Evolutionary conservation across 2,888 invertebrate species (phyloP).

Genomic region (Cantharis rustica): DNA sequence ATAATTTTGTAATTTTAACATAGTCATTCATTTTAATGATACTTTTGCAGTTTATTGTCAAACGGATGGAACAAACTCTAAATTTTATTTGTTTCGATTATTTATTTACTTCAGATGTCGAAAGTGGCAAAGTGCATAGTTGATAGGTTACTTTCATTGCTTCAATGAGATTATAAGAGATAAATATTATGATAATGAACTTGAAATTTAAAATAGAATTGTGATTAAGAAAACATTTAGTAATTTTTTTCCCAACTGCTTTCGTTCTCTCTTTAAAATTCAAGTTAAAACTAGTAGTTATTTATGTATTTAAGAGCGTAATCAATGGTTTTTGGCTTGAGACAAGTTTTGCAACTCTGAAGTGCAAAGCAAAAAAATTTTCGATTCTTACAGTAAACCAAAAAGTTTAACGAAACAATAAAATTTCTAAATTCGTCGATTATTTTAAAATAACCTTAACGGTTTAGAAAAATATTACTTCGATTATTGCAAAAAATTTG

Average conservation of each 20-base stretch:
- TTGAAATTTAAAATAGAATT: background rate
- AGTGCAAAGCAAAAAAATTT: too few species aligned
- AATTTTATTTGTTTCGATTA: background rate
- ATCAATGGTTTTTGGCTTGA: too few species aligned
- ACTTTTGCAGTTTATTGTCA: background rate
- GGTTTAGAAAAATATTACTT: too few species aligned
- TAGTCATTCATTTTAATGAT: background rate
- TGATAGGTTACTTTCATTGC: background rate
- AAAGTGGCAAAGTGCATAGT: background rate
- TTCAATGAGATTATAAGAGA: background rate
- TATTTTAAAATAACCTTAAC: too few species aligned
- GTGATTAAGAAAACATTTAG: background rate
- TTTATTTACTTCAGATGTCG: background rate
- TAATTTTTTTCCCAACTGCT: too few species aligned
- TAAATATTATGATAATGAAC: background rate
- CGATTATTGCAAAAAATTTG: background rate
- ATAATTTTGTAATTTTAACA: background rate
- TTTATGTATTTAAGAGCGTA: too few species aligned
- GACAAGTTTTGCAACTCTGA: too few species aligned
- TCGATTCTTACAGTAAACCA: too few species aligned
- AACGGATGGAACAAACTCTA: background rate
- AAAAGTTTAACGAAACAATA: too few species aligned
- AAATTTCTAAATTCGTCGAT: background rate
- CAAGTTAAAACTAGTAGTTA: too few species aligned
- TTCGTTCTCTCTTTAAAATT: too few species aligned